Evolutionary conservation across 2,797 vertebrate genomes (phyloP), one percentile per base, ranked within the genome.

Genomic region (Anableps anableps): DNA sequence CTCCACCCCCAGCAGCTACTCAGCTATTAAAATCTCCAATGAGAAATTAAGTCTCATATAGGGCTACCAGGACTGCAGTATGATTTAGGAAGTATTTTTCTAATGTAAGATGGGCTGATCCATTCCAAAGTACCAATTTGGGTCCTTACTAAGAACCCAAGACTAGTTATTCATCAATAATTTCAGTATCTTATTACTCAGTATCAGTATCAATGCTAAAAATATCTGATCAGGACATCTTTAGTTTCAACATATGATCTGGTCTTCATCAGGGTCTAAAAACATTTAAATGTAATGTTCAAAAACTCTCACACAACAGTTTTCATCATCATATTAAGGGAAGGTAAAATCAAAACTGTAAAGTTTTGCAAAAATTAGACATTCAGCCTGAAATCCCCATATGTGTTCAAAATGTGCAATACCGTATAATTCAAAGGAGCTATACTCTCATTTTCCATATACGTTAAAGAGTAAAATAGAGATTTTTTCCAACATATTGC

Each of bases 11-110:
- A 13, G 66, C 48, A 60, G 74, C 70, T 64, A 74, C 16, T 19
- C 47, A 53, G 50, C 76, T 72, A 38, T 78, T 75, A 78, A 87
- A 77, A 83, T 77, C 29, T 80, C 41, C 78, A 81, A 68, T 2
- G 34, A 38, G 19, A 38, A 66, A 38, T 66, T 66, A 38, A 38
- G 36, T 17, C 14, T 62, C 31, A 34, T 19, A 9, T 1, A 34
- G 31, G 60, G 5, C 58, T 60, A 31, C 29, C 29, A 60, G 13
- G 10, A 31, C 11, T 29, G 29, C 58, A 31, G 58, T 16, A 60
- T 17, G 58, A 62, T 34, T 62, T 17, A 34, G 29, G 16, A 62
- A 31, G 29, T 5, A 8, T 31, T 19, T 62, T 31, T 62, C 31
- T 34, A 34, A 31, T 17, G 13, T 62, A 8, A 14, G 45, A 47